These are phyloP conservation scores for Diplazon laetatorius DNA, from an alignment of 2,888 invertebrate genomes.

Conservation along the genomic window DNA sequence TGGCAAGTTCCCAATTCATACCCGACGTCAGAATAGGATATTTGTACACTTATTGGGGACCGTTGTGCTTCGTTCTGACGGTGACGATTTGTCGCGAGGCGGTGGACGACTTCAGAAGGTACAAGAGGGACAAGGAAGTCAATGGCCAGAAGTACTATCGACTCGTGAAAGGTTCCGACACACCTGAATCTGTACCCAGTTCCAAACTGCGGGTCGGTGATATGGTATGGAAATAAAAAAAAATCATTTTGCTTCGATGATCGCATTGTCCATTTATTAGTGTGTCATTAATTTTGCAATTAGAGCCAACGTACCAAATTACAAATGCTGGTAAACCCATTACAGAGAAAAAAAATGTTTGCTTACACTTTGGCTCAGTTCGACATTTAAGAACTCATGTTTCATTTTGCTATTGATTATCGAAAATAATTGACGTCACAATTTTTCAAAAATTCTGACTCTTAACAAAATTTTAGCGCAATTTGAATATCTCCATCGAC, in stretches of 20 bases:
- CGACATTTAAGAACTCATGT: too few species aligned
- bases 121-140: conserved; percentile 96
- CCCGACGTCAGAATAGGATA: conserved; percentile 98
- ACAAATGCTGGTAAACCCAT: too few species aligned
- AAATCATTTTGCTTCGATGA: neutral
- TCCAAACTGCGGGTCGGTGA: conserved; percentile 92
- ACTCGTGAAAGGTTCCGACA: conserved; percentile 86
- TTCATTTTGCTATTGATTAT: too few species aligned
- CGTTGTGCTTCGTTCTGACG: conserved; percentile 96
- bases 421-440: neutral
- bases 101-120: conserved; percentile 95
- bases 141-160: conserved; percentile 97
- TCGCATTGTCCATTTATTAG: too few species aligned
- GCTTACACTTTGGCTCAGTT: too few species aligned
- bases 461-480: too few species aligned
- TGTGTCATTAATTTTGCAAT: too few species aligned
- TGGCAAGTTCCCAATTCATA: conserved; percentile 99
- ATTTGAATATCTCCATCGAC: too few species aligned
- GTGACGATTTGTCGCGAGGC: conserved; percentile 98
- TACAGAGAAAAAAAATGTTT: too few species aligned
- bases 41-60: conserved; percentile 99
- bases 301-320: too few species aligned
- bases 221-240: conserved; percentile 83
- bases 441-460: neutral
- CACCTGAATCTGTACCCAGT: conserved; percentile 90